phyloP scores from a whole-genome alignment of 2,113 vertebrate species.

The Alaudala cheleensis region DNA sequence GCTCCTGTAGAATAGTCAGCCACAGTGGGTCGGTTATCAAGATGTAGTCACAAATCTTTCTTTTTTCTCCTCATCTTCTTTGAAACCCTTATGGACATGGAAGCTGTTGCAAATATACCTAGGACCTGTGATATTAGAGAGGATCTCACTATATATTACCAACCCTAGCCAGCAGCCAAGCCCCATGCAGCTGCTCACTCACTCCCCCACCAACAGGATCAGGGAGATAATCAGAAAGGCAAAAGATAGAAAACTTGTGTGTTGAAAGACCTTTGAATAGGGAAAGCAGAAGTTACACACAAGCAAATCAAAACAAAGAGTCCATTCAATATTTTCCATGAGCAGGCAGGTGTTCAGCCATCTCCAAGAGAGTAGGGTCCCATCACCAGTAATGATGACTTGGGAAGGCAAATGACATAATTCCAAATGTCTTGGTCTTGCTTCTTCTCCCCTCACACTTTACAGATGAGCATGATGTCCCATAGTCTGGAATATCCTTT shows the following conservation, averaged over 20 bases:
- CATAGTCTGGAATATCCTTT: neutral
- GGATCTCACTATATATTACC: neutral
- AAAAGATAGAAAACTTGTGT: neutral
- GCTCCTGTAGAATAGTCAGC: neutral
- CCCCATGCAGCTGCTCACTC: accelerated
- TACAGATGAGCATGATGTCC: accelerated
- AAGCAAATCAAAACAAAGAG: neutral
- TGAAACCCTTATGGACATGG: neutral
- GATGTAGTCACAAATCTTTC: neutral
- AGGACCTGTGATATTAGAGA: neutral
- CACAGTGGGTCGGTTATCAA: neutral
- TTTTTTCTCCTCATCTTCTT: neutral
- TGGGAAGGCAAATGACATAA: neutral
- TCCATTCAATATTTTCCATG: neutral
- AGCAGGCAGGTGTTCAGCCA: neutral
- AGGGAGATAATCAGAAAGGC: neutral
- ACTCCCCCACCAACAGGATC: neutral
- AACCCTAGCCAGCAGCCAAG: neutral
- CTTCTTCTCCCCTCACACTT: neutral
- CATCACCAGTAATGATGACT: neutral
- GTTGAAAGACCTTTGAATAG: neutral
- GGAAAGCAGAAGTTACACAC: neutral
- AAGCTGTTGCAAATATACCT: neutral
- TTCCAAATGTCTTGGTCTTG: neutral
- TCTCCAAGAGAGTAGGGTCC: neutral